Conservation (phyloP, 1,140 invertebrate genomes). For the Charaxes varanes region DNA sequence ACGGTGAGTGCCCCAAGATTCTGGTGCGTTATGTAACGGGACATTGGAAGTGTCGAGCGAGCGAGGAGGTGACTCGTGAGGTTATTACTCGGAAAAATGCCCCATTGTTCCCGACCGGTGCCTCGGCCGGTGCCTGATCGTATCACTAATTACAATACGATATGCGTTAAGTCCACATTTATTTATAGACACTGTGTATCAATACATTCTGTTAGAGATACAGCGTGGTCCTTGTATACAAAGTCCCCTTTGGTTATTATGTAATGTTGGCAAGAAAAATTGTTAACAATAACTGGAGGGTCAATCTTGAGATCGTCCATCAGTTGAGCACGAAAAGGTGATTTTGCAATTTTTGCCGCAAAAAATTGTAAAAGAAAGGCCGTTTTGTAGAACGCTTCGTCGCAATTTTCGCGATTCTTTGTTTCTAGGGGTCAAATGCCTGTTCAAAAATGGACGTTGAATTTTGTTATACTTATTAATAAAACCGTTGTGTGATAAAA, state of each 20-base stretch:
- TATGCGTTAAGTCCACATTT: no score
- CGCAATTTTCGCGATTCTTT: conserved; percentile 12
- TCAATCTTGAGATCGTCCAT: conserved; percentile 29
- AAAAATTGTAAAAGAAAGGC: conserved; percentile 15
- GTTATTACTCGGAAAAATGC: conserved; percentile 11
- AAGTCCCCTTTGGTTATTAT: conserved; percentile 18
- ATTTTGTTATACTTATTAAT: no score
- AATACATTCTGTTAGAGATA: no score
- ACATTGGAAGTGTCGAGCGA: conserved; percentile 16
- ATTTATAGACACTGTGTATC: no score
- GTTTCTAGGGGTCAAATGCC: no score
- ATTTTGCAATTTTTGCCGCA: conserved; percentile 10
- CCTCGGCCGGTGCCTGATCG: no score
- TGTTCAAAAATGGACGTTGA: no score
- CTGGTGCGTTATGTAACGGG: conserved; percentile 65
- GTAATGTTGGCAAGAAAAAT: conserved; percentile 23
- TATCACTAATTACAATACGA: no score
- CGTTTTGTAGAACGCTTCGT: conserved; percentile 16
- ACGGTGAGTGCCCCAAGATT: conserved; percentile 46
- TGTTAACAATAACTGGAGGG: conserved; percentile 34
- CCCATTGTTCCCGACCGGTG: no score
- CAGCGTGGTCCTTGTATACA: background rate
- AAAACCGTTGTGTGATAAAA: no score
- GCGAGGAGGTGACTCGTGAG: conserved; percentile 19
- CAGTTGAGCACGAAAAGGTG: conserved; percentile 21